phyloP scores from a whole-genome alignment of 2,113 vertebrate species.

The Sclerurus mexicanus region DNA sequence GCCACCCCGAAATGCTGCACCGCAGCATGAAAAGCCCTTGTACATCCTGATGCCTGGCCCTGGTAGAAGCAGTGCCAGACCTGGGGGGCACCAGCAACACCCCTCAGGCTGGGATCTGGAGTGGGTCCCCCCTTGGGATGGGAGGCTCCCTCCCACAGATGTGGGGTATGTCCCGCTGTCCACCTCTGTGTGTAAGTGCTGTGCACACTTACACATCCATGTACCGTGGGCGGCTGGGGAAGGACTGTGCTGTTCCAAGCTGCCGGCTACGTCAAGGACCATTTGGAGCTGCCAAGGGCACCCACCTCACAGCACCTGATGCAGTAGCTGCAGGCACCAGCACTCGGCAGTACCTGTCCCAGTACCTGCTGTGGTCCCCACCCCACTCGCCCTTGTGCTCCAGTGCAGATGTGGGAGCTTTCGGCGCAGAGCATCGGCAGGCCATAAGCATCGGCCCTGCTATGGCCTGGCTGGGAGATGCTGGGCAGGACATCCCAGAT shows the following conservation, averaged over 20 bases:
- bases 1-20: not conserved
- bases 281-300: slow-evolving; percentile 41
- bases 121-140: not conserved
- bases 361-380: not conserved
- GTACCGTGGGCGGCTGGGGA: not conserved
- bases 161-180: not conserved
- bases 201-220: fast-evolving
- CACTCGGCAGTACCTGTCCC: fast-evolving
- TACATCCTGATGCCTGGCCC: not conserved
- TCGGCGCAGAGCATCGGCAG: fast-evolving
- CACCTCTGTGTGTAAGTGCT: not conserved
- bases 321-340: not conserved
- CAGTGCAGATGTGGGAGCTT: not conserved
- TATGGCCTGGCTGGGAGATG: not conserved
- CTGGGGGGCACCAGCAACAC: not conserved
- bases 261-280: not conserved
- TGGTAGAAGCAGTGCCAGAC: not conserved
- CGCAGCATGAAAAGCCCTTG: too few species aligned
- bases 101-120: not conserved
- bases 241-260: not conserved
- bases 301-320: not conserved
- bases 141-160: not conserved
- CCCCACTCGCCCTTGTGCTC: not conserved
- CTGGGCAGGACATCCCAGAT: not conserved
- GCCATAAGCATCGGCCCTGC: fast-evolving